phyloP scores from a whole-genome alignment of 2,888 invertebrate species.

The Drosophila niveifrons region DNA sequence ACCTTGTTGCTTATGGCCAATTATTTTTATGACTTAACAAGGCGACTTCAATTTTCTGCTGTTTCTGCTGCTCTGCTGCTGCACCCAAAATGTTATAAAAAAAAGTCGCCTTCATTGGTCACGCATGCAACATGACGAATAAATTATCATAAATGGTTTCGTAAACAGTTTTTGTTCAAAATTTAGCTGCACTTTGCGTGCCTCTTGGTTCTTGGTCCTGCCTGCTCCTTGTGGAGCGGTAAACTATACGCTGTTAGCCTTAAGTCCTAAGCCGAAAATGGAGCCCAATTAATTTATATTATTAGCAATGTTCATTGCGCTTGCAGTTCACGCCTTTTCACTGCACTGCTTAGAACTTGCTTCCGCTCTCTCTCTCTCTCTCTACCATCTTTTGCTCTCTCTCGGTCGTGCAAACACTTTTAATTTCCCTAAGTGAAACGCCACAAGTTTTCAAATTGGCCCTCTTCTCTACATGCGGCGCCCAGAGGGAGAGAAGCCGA shows the following conservation, averaged over 20 bases:
- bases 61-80: conserved; percentile 77
- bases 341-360: conserved; percentile 7
- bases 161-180: conserved; percentile 45
- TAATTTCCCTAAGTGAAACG: conserved; percentile 79
- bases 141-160: conserved; percentile 75
- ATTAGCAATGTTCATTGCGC: conserved; percentile 47
- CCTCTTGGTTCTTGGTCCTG: conserved; percentile 5
- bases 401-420: conserved; percentile 58
- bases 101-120: conserved; percentile 43
- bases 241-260: too few relatives aligned
- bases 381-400: not conserved
- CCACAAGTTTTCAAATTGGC: conserved; percentile 73
- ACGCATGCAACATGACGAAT: conserved; percentile 69
- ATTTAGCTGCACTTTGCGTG: conserved; percentile 40
- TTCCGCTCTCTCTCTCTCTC: not conserved
- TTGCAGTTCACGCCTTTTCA: conserved; percentile 49
- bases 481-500: conserved; percentile 14
- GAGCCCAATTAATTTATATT: conserved; percentile 70
- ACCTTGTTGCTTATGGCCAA: conserved; percentile 55
- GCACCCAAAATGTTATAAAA: conserved; percentile 68
- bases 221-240: too few relatives aligned
- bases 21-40: conserved; percentile 68
- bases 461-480: conserved; percentile 55
- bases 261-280: conserved; percentile 37
- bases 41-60: conserved; percentile 77